Conservation (phyloP, 1,140 invertebrate genomes). For the Yoshiicerus persimilis region DNA sequence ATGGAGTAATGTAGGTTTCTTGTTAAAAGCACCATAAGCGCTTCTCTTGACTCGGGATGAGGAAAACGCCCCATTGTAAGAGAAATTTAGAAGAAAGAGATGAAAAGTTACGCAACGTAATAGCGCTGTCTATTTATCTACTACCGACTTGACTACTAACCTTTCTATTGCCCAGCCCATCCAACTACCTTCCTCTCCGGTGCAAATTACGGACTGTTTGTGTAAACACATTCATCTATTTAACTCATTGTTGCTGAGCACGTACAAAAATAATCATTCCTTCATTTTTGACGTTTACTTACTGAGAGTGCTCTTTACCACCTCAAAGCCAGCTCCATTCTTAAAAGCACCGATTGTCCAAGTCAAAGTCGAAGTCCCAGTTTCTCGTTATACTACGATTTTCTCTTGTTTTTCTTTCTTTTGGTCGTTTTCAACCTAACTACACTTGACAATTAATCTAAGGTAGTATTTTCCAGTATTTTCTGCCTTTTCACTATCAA, state of each 20-base stretch:
- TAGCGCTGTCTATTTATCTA: background rate
- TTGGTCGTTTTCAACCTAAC: background rate
- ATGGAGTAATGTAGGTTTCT: background rate
- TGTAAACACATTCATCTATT: slow-evolving; percentile 27
- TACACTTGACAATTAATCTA: background rate
- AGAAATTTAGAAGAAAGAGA: background rate
- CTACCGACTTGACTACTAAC: no score
- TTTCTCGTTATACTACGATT: background rate
- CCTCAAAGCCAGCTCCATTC: background rate
- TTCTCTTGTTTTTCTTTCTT: background rate
- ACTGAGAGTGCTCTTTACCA: background rate
- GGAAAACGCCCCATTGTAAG: background rate
- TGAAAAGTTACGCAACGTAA: background rate
- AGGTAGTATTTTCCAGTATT: no score
- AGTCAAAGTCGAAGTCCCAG: background rate
- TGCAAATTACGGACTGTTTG: slow-evolving; percentile 38
- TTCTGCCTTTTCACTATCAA: no score
- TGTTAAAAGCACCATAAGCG: background rate
- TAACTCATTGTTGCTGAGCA: slow-evolving; percentile 34
- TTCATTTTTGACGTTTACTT: slow-evolving; percentile 25
- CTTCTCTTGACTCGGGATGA: background rate
- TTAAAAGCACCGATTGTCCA: no score
- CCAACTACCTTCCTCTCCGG: background rate
- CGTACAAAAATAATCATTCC: slow-evolving; percentile 45
- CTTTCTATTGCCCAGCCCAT: background rate